phyloP scores from a whole-genome alignment of 2,797 vertebrate species.

The Microctenopoma steveboyesi region DNA sequence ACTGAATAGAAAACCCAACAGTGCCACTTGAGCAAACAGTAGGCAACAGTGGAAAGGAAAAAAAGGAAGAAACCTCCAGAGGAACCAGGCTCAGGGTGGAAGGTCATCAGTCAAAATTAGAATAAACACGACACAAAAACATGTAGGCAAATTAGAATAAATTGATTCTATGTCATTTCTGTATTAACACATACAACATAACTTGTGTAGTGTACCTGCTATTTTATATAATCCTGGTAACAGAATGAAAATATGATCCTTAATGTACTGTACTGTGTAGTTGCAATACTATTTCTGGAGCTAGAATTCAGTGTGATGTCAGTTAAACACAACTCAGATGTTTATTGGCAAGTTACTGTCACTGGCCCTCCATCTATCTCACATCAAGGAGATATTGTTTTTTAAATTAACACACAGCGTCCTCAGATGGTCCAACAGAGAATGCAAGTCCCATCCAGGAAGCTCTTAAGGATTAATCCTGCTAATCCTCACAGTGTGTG shows the following conservation, averaged over 20 bases:
- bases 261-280: no score
- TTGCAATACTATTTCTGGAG: constrained; percentile 8
- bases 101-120: no score
- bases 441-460: constrained; percentile 50
- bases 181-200: no score
- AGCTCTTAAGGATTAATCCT: constrained; percentile 74
- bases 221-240: not conserved
- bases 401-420: constrained; percentile 33
- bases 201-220: not conserved
- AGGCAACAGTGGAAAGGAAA: no score
- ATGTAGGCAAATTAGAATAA: not conserved
- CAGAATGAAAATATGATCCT: not conserved
- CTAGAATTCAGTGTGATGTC: not conserved
- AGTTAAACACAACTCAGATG: no score
- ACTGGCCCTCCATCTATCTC: not conserved
- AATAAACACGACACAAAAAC: no score
- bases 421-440: not conserved
- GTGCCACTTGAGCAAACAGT: no score
- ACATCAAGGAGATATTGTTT: not conserved
- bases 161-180: not conserved
- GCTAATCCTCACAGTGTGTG: constrained; percentile 42
- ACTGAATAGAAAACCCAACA: no score
- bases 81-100: no score
- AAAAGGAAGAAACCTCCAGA: no score
- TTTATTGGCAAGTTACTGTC: no score